Conservation (phyloP, 2,113 vertebrate genomes). For the Etheostoma spectabile region DNA sequence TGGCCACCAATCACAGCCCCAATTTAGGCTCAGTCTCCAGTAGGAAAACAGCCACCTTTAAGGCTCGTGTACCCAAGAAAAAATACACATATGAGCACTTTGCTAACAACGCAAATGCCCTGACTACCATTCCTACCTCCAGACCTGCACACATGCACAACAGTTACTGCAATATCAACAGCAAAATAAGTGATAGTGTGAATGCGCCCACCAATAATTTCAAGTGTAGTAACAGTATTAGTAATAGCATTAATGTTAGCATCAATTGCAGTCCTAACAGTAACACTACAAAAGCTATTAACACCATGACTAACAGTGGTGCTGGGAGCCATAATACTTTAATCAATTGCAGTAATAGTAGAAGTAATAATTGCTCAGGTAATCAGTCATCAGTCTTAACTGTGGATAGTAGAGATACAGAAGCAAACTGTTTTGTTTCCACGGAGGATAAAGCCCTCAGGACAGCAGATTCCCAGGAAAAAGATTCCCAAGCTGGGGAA, state of each 20-base stretch:
- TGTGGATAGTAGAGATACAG: constrained; percentile 59
- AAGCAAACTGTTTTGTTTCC: constrained; percentile 60
- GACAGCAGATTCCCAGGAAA: constrained; percentile 60
- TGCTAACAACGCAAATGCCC: constrained; percentile 66
- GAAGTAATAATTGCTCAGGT: constrained; percentile 78
- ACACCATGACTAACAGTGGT: constrained; percentile 52
- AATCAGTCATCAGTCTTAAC: constrained; percentile 71
- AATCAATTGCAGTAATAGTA: constrained; percentile 70
- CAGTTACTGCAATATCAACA: constrained; percentile 69
- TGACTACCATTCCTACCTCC: constrained; percentile 69
- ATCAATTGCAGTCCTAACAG: constrained; percentile 53
- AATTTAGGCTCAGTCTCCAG: constrained; percentile 82
- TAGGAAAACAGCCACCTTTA: constrained; percentile 93
- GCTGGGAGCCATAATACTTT: constrained; percentile 62
- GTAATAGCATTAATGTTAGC: constrained; percentile 55
- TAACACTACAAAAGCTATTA: constrained; percentile 49
- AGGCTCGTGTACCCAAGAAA: constrained; percentile 91
- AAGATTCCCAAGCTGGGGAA: constrained; percentile 61
- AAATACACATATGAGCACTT: constrained; percentile 90
- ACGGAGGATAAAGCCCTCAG: constrained; percentile 58
- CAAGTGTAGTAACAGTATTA: constrained; percentile 63
- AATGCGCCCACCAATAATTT: constrained; percentile 53
- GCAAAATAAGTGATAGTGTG: constrained; percentile 59
- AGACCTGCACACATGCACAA: constrained; percentile 64
- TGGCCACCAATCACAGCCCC: constrained; percentile 73